Base-by-base conservation (phyloP, 1,140 invertebrate genomes). In the Saccostrea cuccullata region DNA sequence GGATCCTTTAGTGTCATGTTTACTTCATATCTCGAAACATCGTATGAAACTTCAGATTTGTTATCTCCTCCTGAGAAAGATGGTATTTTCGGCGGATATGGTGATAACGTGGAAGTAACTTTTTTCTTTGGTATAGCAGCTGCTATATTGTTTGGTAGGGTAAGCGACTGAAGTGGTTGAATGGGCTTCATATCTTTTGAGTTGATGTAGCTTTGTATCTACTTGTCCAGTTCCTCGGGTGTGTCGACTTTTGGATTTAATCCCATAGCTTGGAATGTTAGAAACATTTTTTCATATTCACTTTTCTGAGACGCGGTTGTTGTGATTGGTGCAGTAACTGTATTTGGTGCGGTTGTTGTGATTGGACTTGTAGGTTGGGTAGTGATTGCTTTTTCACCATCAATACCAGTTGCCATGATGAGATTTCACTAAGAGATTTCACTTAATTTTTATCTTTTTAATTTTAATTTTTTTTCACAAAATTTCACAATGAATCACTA, bases 21-120 rank as follows among this genome's bases (percentile, higher is more conserved):
- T 8, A 90, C 77, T 55, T 90, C 90, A 84, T 85, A 90, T n/a
- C 82, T 86, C 90, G 88, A 89, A 0, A 89, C 40, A 36, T 89
- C 90, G 84, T 86, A 90, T 1, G 88, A n/a, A 20, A 70, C 64
- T 12, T 90, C 90, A 5, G 82, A 20, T 47, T 90, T 87, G 60
- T n/a, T n/a, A n/a, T n/a, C n/a, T n/a, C n/a, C n/a, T n/a, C n/a
- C n/a, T n/a, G n/a, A n/a, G n/a, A n/a, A 64, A 20, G 60, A 17
- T 64, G 6, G 0, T 13, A 64, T 64, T 64, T 64, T 64, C 11
- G 60, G 60, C 13, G 11, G 60, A 64, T 64, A 64, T n/a, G 60
- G 60, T 17, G 60, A 64, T n/a, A 64, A 64, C 6, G 60, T 64
- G 15, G 13, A 11, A 0, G 3, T 64, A 64, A n/a, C n/a, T n/a